phyloP scores from a whole-genome alignment of 2,888 invertebrate genomes.

The Caenorhabditis panamensis region DNA sequence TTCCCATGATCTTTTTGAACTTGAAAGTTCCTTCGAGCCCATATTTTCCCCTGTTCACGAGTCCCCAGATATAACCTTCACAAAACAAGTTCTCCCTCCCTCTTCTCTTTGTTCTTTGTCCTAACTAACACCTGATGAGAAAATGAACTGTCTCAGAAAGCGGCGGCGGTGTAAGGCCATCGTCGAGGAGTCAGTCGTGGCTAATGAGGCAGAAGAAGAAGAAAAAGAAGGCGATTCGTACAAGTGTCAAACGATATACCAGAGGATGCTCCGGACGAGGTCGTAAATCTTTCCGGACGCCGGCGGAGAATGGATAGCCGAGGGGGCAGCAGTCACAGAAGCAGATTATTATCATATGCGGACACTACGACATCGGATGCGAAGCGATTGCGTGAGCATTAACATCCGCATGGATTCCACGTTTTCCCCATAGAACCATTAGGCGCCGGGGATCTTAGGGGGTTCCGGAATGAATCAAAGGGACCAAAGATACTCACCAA shows the following conservation, averaged over 20 bases:
- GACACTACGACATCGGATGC: not conserved
- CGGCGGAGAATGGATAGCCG: slow-evolving; percentile 22
- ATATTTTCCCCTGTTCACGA: not conserved
- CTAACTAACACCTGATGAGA: slow-evolving; percentile 21
- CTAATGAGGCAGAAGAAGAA: slow-evolving; percentile 38
- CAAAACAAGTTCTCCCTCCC: not conserved
- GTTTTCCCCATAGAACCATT: slow-evolving; percentile 22
- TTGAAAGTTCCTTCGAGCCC: not conserved
- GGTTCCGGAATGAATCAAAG: too few relatives aligned
- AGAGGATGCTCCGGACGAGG: slow-evolving; percentile 26
- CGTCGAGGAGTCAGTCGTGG: slow-evolving; percentile 19
- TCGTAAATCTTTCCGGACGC: slow-evolving; percentile 60
- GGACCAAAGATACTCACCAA: slow-evolving; percentile 86
- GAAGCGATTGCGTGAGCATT: slow-evolving; percentile 55
- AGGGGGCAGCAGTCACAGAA: slow-evolving; percentile 11
- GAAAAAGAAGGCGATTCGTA: slow-evolving; percentile 44
- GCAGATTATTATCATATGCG: slow-evolving; percentile 59
- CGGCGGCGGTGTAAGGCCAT: slow-evolving; percentile 1
- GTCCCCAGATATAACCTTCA: not conserved
- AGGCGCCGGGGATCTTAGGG: too few relatives aligned
- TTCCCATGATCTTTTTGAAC: not conserved
- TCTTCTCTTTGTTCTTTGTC: slow-evolving; percentile 1
- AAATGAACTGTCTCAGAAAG: slow-evolving; percentile 19
- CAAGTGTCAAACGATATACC: slow-evolving; percentile 49
- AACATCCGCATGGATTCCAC: slow-evolving; percentile 17